Evolutionary conservation across 2,113 vertebrate species (phyloP).

Genomic region (Phaethornis superciliosus): DNA sequence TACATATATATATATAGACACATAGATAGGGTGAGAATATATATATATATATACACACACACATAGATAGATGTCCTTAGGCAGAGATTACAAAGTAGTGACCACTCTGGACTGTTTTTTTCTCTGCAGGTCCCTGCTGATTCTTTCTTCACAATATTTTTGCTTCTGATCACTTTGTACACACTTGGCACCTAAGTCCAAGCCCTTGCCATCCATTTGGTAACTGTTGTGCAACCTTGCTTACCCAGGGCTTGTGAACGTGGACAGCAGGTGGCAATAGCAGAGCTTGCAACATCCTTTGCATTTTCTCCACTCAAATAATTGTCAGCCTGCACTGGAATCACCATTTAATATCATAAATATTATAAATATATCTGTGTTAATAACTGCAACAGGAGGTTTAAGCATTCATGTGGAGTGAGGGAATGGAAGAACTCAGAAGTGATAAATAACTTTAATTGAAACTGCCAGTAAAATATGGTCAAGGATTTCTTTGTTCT

Average conservation of each 20-base stretch:
- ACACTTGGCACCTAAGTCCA: background rate
- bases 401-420: background rate
- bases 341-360: background rate
- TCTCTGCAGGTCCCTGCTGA: background rate
- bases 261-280: slow-evolving; percentile 38
- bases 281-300: background rate
- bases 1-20: too few relatives aligned
- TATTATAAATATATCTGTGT: background rate
- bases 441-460: background rate
- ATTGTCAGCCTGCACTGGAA: background rate
- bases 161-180: background rate
- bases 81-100: background rate
- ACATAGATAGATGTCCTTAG: background rate
- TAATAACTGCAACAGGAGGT: background rate
- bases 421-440: background rate
- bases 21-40: too few relatives aligned
- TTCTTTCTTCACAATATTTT: background rate
- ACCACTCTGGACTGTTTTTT: background rate
- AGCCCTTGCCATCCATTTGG: background rate
- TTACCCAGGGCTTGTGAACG: background rate
- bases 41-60: too few relatives aligned
- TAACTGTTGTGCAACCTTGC: background rate
- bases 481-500: background rate
- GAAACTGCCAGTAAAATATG: background rate
- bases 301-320: background rate